These are phyloP conservation scores for Corythaixoides concolor DNA, from an alignment of 2,113 vertebrate genomes.

Conservation along the genomic window DNA sequence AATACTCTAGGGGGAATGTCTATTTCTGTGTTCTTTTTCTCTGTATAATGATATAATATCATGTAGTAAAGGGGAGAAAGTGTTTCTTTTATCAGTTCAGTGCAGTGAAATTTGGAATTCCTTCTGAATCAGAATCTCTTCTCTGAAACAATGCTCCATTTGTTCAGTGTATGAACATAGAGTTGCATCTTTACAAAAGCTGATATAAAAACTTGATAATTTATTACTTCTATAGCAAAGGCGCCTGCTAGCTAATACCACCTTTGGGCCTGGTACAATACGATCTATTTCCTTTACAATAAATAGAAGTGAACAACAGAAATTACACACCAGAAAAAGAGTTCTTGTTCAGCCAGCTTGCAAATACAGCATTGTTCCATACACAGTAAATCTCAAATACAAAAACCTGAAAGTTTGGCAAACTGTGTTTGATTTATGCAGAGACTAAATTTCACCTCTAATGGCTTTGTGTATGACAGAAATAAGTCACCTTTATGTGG, in stretches of 20 bases:
- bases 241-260: not conserved
- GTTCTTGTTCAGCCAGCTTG: not conserved
- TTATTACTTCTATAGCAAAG: conserved; percentile 41
- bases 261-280: conserved; percentile 6
- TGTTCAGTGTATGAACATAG: not conserved
- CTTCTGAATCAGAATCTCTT: not conserved
- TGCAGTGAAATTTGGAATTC: conserved; percentile 11
- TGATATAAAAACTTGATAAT: conserved; percentile 19
- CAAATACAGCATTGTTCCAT: not conserved
- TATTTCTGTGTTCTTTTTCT: not conserved
- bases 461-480: not conserved
- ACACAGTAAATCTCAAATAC: not conserved
- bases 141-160: conserved; percentile 10
- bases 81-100: not conserved
- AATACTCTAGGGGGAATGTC: not conserved
- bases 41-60: not conserved
- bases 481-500: not conserved
- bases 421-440: not conserved
- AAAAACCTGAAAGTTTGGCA: not conserved
- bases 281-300: conserved; percentile 18
- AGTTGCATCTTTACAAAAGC: not conserved
- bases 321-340: not conserved
- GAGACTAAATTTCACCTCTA: not conserved
- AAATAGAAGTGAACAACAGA: conserved; percentile 29
- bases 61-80: not conserved